A percentile compares a stretch with the other conserved stretches of the same genome.
phyloP scores from a whole-genome alignment of 2,797 vertebrate genomes.

The Syngnathus rostellatus region DNA sequence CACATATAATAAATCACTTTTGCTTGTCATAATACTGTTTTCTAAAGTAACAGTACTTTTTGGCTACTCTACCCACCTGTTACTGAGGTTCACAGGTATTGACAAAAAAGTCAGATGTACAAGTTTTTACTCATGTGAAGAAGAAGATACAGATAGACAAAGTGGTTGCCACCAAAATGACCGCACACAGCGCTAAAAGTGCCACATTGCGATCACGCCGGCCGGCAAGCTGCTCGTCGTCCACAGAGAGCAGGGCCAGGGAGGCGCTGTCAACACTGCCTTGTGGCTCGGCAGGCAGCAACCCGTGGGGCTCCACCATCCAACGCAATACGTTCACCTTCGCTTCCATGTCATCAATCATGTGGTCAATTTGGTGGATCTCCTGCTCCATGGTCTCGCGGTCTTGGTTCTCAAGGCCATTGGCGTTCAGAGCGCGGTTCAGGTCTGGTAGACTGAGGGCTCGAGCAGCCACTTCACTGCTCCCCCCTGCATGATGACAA shows the following conservation, averaged over 20 bases:
- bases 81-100: slow-evolving; percentile 6
- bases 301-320: slow-evolving; percentile 58
- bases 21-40: no score
- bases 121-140: slow-evolving; percentile 40
- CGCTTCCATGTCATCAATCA: slow-evolving; percentile 69
- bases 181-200: slow-evolving; percentile 38
- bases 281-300: slow-evolving; percentile 53
- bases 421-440: slow-evolving; percentile 23
- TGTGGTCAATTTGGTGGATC: slow-evolving; percentile 48
- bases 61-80: neutral
- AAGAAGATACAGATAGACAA: slow-evolving; percentile 55
- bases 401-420: slow-evolving; percentile 57
- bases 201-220: slow-evolving; percentile 36
- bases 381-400: slow-evolving; percentile 60
- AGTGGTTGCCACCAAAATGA: slow-evolving; percentile 33
- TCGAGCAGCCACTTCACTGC: slow-evolving; percentile 58
- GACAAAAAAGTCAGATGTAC: neutral
- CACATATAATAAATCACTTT: no score
- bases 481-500: slow-evolving; percentile 45
- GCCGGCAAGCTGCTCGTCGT: slow-evolving; percentile 52
- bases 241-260: slow-evolving; percentile 50
- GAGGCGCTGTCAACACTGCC: slow-evolving; percentile 61
- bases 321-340: slow-evolving; percentile 68
- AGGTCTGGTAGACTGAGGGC: slow-evolving; percentile 62
- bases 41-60: neutral